phyloP scores from a whole-genome alignment of 2,797 vertebrate species.

The Sebastes nivosus region DNA sequence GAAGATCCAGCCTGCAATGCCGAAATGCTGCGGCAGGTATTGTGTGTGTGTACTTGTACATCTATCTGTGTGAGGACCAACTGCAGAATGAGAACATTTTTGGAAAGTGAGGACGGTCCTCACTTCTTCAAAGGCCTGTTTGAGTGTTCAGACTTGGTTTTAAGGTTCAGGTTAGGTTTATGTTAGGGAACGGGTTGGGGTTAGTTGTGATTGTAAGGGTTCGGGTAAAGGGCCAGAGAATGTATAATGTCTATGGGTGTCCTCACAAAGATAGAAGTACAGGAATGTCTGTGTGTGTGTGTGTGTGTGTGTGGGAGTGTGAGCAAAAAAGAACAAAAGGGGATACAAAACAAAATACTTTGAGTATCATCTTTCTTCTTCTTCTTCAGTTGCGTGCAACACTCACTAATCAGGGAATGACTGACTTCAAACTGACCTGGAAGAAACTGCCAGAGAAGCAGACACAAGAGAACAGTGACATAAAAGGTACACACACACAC shows the following conservation, averaged over 20 bases:
- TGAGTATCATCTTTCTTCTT: neutral
- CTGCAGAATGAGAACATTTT: no score
- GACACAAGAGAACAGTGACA: neutral
- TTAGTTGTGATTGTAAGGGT: neutral
- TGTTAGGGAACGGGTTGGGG: neutral
- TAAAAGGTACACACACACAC: neutral
- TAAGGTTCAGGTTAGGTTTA: neutral
- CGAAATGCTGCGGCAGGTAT: neutral
- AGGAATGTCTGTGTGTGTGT: neutral
- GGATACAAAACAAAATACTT: neutral
- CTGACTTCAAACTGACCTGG: conserved; percentile 24
- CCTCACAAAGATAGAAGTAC: no score
- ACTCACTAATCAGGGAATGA: neutral
- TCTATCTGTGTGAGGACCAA: neutral
- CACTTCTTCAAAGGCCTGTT: neutral
- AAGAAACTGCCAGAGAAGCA: neutral
- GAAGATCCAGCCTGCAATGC: neutral
- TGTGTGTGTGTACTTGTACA: neutral
- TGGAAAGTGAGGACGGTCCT: neutral
- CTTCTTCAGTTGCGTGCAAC: neutral
- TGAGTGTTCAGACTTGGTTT: neutral
- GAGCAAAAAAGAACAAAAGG: neutral
- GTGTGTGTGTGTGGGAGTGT: neutral
- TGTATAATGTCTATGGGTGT: no score
- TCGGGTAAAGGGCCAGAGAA: no score